These are phyloP conservation scores for Melanaphis sacchari DNA, from an alignment of 1,140 invertebrate genomes.

Conservation along the genomic window DNA sequence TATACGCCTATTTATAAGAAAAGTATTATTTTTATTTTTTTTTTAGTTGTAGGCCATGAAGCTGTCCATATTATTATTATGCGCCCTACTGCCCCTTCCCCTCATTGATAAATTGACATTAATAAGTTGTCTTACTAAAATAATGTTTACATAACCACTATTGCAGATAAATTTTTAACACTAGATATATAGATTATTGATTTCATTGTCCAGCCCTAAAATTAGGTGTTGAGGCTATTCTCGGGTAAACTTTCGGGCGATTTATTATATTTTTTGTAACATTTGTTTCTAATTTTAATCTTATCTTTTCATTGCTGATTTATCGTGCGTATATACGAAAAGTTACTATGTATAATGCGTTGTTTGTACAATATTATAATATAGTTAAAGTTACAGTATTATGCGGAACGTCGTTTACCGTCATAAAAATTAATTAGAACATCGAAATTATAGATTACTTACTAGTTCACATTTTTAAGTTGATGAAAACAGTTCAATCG, in stretches of 20 bases:
- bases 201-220: neutral
- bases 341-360: neutral
- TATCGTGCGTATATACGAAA: neutral
- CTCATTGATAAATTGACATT: neutral
- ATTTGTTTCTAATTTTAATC: neutral
- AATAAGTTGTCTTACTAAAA: neutral
- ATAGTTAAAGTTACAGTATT: neutral
- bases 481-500: neutral
- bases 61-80: neutral
- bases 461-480: neutral
- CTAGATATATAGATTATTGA: neutral
- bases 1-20: too few species aligned
- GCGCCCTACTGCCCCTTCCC: too few species aligned
- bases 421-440: neutral
- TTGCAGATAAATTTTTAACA: neutral
- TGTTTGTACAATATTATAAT: neutral
- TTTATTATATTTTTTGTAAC: neutral
- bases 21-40: too few species aligned
- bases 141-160: neutral
- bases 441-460: neutral
- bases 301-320: neutral
- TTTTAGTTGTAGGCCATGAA: neutral
- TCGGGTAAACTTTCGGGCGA: neutral
- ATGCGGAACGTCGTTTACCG: neutral
- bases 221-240: neutral